Evolutionary conservation across 2,113 vertebrate genomes (phyloP).

Genomic region (Todiramphus chloris): DNA sequence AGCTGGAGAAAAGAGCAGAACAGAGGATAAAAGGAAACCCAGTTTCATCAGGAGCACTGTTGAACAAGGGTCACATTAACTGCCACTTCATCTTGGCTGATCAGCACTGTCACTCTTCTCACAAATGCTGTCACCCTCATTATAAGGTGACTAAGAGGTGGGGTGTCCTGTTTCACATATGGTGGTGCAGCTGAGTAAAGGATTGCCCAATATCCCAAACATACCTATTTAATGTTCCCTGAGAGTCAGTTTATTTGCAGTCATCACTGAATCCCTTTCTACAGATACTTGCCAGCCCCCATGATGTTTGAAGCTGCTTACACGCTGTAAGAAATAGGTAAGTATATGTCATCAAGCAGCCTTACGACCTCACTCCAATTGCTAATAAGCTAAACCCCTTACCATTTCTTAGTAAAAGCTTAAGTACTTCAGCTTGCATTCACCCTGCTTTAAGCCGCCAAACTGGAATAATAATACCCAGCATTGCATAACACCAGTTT

Average conservation of each 20-base stretch:
- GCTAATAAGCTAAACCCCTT: conserved; percentile 48
- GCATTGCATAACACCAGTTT: conserved; percentile 37
- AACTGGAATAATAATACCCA: conserved; percentile 43
- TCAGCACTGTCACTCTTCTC: neutral
- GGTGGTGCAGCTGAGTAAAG: neutral
- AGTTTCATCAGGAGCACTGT: accelerated
- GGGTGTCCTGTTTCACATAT: neutral
- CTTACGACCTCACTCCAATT: neutral
- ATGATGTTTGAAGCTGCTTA: neutral
- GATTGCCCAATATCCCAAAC: neutral
- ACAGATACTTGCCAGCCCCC: neutral
- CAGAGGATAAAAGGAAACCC: neutral
- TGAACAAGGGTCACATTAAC: accelerated
- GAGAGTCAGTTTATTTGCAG: neutral
- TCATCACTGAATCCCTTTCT: neutral
- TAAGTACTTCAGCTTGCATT: conserved; percentile 36
- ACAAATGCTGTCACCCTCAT: accelerated
- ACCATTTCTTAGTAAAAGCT: conserved; percentile 46
- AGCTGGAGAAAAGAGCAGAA: neutral
- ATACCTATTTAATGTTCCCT: neutral
- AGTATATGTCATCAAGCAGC: neutral
- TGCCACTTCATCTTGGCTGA: neutral
- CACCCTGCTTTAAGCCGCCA: conserved; percentile 33
- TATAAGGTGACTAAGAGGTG: neutral
- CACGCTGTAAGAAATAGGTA: neutral